These are phyloP conservation scores for Calidris pygmaea DNA, from an alignment of 2,113 vertebrate genomes.

Conservation along the genomic window DNA sequence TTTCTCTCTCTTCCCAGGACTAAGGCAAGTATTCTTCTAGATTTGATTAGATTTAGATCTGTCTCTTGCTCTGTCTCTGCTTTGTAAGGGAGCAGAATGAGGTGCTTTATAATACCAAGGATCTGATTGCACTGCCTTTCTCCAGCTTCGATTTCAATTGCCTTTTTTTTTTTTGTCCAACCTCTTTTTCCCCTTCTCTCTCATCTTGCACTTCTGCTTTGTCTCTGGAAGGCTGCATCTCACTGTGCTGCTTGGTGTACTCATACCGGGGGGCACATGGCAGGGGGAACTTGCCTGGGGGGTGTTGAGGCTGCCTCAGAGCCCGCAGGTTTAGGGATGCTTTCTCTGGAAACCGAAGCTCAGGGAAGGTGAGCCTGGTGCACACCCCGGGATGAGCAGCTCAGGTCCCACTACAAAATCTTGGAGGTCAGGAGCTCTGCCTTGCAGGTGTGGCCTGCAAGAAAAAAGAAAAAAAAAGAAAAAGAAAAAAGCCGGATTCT, in stretches of 20 bases:
- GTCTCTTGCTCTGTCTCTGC: background rate
- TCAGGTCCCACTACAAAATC: background rate
- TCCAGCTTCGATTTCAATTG: background rate
- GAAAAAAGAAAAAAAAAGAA: no score
- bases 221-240: background rate
- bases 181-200: background rate
- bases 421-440: background rate
- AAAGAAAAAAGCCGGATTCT: background rate
- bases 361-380: accelerated
- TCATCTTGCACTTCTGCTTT: background rate
- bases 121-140: background rate
- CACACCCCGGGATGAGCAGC: background rate
- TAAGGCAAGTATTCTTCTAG: background rate
- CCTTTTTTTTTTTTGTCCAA: background rate
- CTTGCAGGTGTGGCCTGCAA: background rate
- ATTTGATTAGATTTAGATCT: background rate
- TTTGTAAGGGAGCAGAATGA: background rate
- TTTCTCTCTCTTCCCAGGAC: background rate
- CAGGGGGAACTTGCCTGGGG: background rate
- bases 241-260: background rate
- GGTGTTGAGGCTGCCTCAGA: accelerated
- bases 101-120: background rate
- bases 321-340: no score
- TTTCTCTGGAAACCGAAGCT: background rate
- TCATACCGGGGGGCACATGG: accelerated